These are phyloP conservation scores for Hapalemur alaotrensis DNA, from an alignment of 2,797 vertebrate genomes.

Conservation along the genomic window DNA sequence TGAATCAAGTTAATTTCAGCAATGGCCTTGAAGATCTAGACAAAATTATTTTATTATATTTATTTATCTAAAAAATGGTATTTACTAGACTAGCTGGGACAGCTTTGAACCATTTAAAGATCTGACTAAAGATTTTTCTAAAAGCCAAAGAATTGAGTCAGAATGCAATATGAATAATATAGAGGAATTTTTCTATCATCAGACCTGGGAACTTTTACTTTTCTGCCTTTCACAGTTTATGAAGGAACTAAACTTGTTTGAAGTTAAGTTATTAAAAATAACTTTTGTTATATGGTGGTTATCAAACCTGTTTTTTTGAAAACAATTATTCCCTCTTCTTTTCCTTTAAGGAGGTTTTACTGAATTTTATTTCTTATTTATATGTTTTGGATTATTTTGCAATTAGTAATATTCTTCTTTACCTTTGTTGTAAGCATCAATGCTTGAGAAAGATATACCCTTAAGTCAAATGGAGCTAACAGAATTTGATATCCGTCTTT, in stretches of 20 bases:
- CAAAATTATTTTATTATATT: not conserved
- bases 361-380: not conserved
- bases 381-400: not conserved
- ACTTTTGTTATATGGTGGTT: slow-evolving; percentile 62
- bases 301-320: slow-evolving; percentile 68
- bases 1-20: not conserved
- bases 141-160: slow-evolving; percentile 57
- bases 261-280: slow-evolving; percentile 75
- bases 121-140: slow-evolving; percentile 42
- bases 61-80: not conserved
- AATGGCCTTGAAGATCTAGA: not conserved
- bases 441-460: not conserved
- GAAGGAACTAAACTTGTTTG: slow-evolving; percentile 25
- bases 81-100: not conserved
- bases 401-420: not conserved
- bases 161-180: slow-evolving; percentile 59
- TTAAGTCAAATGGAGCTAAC: not conserved
- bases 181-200: slow-evolving; percentile 24
- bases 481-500: not conserved
- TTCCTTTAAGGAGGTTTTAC: slow-evolving; percentile 48
- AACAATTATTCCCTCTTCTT: slow-evolving; percentile 38
- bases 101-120: not conserved
- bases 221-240: slow-evolving; percentile 57
- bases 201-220: not conserved
- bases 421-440: not conserved